phyloP scores from a whole-genome alignment of 2,113 vertebrate genomes.

The Struthio camelus region DNA sequence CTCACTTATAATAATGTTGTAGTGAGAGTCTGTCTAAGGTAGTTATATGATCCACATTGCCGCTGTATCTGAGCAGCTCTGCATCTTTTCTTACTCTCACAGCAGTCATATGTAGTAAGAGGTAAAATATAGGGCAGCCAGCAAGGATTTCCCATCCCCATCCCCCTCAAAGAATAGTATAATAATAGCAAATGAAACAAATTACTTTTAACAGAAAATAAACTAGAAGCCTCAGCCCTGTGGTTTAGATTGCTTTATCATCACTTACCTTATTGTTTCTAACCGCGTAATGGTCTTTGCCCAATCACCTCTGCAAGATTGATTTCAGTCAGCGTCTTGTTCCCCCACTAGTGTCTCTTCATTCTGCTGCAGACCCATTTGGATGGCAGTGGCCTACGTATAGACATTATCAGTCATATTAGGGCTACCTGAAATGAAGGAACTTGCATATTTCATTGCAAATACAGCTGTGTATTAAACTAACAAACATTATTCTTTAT shows the following conservation, averaged over 20 bases:
- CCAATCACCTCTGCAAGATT: background rate
- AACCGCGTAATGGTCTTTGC: background rate
- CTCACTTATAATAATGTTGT: background rate
- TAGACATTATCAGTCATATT: background rate
- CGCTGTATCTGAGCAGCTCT: background rate
- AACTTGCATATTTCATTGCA: background rate
- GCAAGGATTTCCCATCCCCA: background rate
- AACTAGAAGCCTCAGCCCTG: background rate
- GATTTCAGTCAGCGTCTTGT: background rate
- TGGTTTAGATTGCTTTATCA: background rate
- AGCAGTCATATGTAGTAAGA: background rate
- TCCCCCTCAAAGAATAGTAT: background rate
- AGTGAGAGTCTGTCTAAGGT: background rate
- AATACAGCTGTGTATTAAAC: constrained; percentile 31
- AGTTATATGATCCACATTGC: background rate
- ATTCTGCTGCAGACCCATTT: background rate
- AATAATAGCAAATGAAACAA: background rate
- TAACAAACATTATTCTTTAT: constrained; percentile 38
- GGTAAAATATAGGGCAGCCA: background rate
- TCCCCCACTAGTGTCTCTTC: background rate
- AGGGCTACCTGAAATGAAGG: background rate
- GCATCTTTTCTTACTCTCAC: background rate
- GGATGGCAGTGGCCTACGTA: background rate
- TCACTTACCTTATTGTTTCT: background rate
- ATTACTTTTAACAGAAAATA: background rate